phyloP scores from a whole-genome alignment of 2,797 vertebrate species.

The Naso thynnoides region DNA sequence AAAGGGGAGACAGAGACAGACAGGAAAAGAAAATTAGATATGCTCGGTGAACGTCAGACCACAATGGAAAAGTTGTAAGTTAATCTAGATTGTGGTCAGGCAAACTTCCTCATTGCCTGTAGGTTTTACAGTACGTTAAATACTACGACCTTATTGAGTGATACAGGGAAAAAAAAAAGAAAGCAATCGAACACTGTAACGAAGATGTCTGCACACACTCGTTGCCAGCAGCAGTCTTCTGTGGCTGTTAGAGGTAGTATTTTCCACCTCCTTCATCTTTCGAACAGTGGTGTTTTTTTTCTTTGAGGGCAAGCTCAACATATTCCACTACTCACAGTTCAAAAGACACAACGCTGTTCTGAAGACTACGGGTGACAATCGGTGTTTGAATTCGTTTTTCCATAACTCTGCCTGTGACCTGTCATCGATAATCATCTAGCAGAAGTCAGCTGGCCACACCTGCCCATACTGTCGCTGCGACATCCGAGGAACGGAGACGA shows the following conservation, averaged over 20 bases:
- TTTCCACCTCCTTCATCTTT: constrained; percentile 51
- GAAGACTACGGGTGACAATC: not conserved
- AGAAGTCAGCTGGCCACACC: constrained; percentile 86
- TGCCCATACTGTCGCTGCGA: constrained; percentile 91
- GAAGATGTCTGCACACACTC: not conserved
- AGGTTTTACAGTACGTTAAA: not conserved
- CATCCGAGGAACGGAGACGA: constrained; percentile 86
- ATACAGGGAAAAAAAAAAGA: not conserved
- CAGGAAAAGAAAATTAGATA: constrained; percentile 32
- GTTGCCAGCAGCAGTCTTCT: constrained; percentile 19
- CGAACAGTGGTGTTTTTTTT: not conserved
- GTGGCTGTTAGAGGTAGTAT: constrained; percentile 33
- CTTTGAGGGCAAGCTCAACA: constrained; percentile 41
- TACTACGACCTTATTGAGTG: not conserved
- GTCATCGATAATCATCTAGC: constrained; percentile 37
- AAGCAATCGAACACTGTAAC: not conserved
- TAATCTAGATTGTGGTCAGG: constrained; percentile 34
- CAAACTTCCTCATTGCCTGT: constrained; percentile 20
- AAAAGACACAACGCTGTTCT: constrained; percentile 14
- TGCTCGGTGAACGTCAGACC: constrained; percentile 23
- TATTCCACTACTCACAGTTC: constrained; percentile 35
- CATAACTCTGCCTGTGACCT: constrained; percentile 19
- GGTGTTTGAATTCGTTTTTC: constrained; percentile 21
- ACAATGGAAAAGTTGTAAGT: constrained; percentile 42
- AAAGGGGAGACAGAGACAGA: not conserved